Base-by-base conservation (phyloP, 2,113 vertebrate genomes). In the Charina bottae region DNA sequence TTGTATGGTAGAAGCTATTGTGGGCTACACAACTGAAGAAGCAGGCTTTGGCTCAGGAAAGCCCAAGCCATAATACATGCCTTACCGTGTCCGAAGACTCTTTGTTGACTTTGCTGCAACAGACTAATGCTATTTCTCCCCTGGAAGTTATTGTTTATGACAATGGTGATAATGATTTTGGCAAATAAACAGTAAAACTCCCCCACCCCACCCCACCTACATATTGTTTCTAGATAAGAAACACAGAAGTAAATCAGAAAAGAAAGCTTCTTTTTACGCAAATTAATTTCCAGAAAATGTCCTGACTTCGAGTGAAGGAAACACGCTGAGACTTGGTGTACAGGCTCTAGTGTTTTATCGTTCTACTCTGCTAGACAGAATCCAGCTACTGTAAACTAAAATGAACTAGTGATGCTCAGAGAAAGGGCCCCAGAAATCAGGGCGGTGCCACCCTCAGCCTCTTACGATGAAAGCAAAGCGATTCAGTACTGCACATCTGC, bases 211-310 rank as follows among this genome's bases (percentile, higher is more conserved):
- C 62, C 62, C 28, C 4, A 4, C 60, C 13, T 1, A 0, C 17
- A 94, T 93, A 13, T 19, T 85, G 92, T 96, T 90, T 89, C 1
- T 88, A 93, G 0, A 85, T 26, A 89, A 55, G 68, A 83, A 72
- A 42, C 13, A 11, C 53, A 56, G 33, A 83, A 83, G 68, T 33
- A 83, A 83, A 26, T 55, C 37, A 78, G 33, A 78, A 78, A 56
- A 0, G 6, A 78, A 78, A 85, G 64, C 83, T 93, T 92, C 54
- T 54, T 83, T 78, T 59, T 4, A 33, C 1, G 13, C 24, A 94
- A 94, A 92, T 72, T 56, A 42, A 58, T 78, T 94, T n/a, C 0
- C 58, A 90, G 64, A 87, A n/a, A 55, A 10, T 89, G 92, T 46
- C n/a, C n/a, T n/a, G n/a, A n/a, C n/a, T n/a, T n/a, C n/a, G n/a